Conservation (phyloP, 2,113 vertebrate genomes). For the Prochilodus magdalenae region DNA sequence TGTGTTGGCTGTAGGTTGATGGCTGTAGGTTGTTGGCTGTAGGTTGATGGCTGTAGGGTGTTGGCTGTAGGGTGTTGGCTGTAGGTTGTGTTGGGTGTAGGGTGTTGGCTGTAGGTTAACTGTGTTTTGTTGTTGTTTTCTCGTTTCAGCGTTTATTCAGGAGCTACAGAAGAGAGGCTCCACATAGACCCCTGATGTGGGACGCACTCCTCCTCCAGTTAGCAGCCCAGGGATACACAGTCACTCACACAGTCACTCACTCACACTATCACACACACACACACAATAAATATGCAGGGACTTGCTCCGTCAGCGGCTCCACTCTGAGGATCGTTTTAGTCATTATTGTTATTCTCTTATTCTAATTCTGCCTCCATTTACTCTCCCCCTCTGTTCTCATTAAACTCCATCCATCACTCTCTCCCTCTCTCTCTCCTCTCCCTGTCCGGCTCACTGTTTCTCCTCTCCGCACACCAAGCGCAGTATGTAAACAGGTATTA, state of each 20-base stretch:
- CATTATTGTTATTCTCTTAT: too few species aligned
- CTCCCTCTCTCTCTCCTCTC: too few species aligned
- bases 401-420: too few species aligned
- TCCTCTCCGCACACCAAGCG: too few species aligned
- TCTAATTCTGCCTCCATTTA: too few species aligned
- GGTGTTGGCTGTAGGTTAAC: neutral
- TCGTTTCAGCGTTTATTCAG: constrained; percentile 82
- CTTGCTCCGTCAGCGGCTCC: neutral
- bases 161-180: constrained; percentile 86
- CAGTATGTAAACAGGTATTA: too few species aligned
- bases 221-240: constrained; percentile 73
- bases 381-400: too few species aligned
- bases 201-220: constrained; percentile 59
- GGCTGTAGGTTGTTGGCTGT: too few species aligned
- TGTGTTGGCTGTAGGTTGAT: too few species aligned
- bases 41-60: too few species aligned
- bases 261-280: too few species aligned
- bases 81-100: neutral
- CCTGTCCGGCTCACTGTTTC: too few species aligned
- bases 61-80: neutral
- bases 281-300: neutral
- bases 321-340: neutral
- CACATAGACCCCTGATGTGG: constrained; percentile 75
- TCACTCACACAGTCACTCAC: neutral
- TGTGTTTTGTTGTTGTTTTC: constrained; percentile 2